Percentiles rank a stretch among this genome's conserved stretches.
Conservation (phyloP, 1,140 invertebrate genomes). For the Andrena cerasifolii region DNA sequence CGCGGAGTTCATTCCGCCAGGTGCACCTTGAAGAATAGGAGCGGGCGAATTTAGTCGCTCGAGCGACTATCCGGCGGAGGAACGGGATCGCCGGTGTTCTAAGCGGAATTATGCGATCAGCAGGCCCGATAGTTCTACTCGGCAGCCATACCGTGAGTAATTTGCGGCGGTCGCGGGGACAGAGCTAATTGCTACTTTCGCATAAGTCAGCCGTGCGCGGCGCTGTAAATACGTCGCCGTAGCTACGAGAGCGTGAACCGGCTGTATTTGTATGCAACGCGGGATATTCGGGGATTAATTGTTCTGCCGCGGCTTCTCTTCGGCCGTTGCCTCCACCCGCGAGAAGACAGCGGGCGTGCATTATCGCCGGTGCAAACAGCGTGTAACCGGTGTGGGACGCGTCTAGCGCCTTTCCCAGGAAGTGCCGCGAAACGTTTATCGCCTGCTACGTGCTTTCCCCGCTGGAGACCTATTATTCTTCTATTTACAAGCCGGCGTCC, state of each 20-base stretch:
- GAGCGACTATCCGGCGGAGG: background rate
- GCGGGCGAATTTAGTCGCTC: background rate
- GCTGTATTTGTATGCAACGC: constrained; percentile 39
- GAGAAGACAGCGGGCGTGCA: background rate
- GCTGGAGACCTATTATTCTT: background rate
- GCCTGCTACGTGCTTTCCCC: background rate
- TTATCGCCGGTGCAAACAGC: constrained; percentile 20
- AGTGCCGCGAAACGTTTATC: constrained; percentile 13
- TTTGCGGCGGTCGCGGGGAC: constrained; percentile 53
- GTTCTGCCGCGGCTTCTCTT: constrained; percentile 24
- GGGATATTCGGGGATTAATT: constrained; percentile 44
- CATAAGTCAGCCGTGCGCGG: constrained; percentile 46
- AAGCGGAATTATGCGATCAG: constrained; percentile 40
- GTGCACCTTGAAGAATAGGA: too few relatives aligned
- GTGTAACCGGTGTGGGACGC: constrained; percentile 36
- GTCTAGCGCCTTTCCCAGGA: constrained; percentile 22
- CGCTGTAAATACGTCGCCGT: constrained; percentile 55
- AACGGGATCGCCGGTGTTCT: background rate
- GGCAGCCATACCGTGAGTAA: constrained; percentile 53
- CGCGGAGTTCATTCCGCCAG: too few relatives aligned
- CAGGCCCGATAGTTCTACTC: constrained; percentile 58
- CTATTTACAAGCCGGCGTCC: background rate
- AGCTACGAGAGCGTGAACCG: constrained; percentile 43
- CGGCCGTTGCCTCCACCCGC: constrained; percentile 26
- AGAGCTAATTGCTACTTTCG: constrained; percentile 59